Conservation (phyloP, 2,113 vertebrate species). For the Scytalopus superciliaris region DNA sequence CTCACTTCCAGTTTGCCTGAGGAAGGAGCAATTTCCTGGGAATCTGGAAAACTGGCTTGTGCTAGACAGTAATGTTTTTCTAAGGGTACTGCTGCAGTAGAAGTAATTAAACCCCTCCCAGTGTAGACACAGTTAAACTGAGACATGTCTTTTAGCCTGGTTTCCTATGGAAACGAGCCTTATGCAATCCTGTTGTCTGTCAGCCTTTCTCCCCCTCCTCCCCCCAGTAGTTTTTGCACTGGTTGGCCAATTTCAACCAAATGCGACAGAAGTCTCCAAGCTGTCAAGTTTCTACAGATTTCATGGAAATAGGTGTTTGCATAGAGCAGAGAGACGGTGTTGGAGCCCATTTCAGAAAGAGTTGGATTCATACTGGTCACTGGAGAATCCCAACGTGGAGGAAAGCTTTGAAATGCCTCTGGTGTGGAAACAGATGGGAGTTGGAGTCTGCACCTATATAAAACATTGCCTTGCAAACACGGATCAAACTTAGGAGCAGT, state of each 20-base stretch:
- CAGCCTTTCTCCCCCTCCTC: constrained; percentile 1
- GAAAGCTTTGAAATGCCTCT: background rate
- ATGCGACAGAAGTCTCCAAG: background rate
- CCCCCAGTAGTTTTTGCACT: background rate
- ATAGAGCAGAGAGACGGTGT: background rate
- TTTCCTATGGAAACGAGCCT: constrained; percentile 59
- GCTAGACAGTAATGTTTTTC: background rate
- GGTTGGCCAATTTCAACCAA: constrained; percentile 10
- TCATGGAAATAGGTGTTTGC: background rate
- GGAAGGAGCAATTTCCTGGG: constrained; percentile 17
- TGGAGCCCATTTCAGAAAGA: background rate
- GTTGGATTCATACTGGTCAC: background rate
- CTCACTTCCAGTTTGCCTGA: background rate
- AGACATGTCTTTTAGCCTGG: constrained; percentile 52
- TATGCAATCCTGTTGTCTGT: constrained; percentile 48
- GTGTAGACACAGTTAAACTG: constrained; percentile 22
- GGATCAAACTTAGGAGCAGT: background rate
- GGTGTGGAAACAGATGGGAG: background rate
- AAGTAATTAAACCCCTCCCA: constrained; percentile 35
- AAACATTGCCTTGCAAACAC: background rate
- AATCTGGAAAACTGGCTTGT: background rate
- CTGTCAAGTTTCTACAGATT: background rate
- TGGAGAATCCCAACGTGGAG: background rate
- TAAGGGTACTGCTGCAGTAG: constrained; percentile 5
- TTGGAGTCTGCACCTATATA: background rate